Evolutionary conservation across 2,797 vertebrate genomes (phyloP), one percentile per base, ranked within the genome.

Genomic region (Cyprinodon diabolis): DNA sequence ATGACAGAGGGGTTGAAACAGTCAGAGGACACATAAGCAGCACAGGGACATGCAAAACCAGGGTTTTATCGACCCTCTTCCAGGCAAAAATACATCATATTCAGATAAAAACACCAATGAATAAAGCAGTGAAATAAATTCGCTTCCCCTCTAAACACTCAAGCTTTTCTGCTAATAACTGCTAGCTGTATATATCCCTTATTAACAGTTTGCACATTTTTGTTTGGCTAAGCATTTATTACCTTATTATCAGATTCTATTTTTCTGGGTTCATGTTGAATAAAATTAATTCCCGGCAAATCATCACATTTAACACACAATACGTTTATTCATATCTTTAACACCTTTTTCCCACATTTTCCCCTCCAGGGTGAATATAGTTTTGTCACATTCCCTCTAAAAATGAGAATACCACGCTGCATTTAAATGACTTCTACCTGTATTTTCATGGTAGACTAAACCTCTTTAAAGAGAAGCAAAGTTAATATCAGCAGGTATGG

Each of bases 171-270:
- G 86, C 81, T 84, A 83, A 89, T 74, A 84, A 81, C 74, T 78
- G 82, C 72, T 75, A 80, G 67, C 74, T 80, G 76, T 66, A 71
- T 82, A 84, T 78, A 69, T 79, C 76, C 66, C 77, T 87, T 86
- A 78, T 89, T 87, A 91, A 80, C 84, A 86, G 80, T 83, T 91
- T 81, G 79, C 82, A 89, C 81, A 51, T 85, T 91, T 91, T 85
- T 13, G 67, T 45, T 62, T 69, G 86, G 66, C 72, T 80, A 73
- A 15, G 52, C 63, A 82, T 60, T 85, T 86, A 87, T 80, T 84
- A 80, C 71, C 79, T 82, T 85, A 80, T 86, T 86, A 84, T 84
- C 85, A 71, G 77, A 75, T 86, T 85, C 70, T 72, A 67, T 86
- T 86, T 76, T 52, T 73, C 57, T 69, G 45, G 37, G 40, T 83